A percentile compares a stretch with the other conserved stretches of the same genome.
phyloP scores from a whole-genome alignment of 2,797 vertebrate species.

The Bovichtus diacanthus region DNA sequence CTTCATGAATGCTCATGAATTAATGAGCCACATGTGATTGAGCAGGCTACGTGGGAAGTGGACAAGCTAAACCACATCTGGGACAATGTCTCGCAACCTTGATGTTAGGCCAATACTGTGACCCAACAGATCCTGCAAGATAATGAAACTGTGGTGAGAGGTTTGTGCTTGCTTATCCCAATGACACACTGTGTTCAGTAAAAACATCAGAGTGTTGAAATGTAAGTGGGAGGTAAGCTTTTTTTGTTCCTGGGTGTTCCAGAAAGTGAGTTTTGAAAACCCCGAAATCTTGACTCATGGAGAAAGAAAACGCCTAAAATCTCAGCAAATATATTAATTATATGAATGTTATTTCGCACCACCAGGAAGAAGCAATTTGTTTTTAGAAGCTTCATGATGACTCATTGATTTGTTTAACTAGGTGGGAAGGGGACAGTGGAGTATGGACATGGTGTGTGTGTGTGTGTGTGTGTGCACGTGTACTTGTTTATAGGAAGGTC shows the following conservation, averaged over 20 bases:
- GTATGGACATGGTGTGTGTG: too few species aligned
- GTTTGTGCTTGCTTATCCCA: constrained; percentile 16
- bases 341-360: background rate
- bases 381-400: background rate
- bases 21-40: constrained; percentile 35
- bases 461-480: background rate
- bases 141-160: constrained; percentile 3
- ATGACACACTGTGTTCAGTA: constrained; percentile 7
- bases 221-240: constrained; percentile 14
- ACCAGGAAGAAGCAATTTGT: background rate
- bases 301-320: background rate
- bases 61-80: constrained; percentile 9
- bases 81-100: constrained; percentile 3
- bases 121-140: background rate
- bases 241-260: background rate
- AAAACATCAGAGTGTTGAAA: constrained; percentile 2
- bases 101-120: background rate
- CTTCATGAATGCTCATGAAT: background rate
- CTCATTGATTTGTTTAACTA: background rate
- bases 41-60: constrained; percentile 1
- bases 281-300: background rate
- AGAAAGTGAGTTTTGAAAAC: constrained; percentile 16
- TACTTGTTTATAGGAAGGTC: too few species aligned
- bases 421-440: background rate
- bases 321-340: background rate